Evolutionary conservation across 1,140 invertebrate species (phyloP), one percentile per base, ranked within the genome.

Genomic region (Megalopta genalis): DNA sequence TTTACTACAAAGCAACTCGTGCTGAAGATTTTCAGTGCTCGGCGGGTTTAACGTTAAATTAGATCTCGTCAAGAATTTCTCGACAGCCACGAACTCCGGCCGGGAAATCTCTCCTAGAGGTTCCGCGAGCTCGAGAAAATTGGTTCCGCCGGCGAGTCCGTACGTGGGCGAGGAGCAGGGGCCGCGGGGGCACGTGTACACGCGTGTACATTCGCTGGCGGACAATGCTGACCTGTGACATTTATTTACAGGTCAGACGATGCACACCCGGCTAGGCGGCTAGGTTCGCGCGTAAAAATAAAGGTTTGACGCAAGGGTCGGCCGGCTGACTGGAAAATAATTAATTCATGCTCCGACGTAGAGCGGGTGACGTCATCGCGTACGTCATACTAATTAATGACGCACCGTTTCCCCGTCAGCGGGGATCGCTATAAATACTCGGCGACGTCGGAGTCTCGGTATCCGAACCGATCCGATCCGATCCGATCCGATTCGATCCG

Each of bases 261-360:
- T 75, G 60, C 70, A 80, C 74, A 75, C 46, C 57, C 42, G 37
- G 21, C 57, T 25, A 63, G n/a, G 18, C 21, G 18, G n/a, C 42
- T 12, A n/a, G 27, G 79, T 59, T 83, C 65, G 42, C 71, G 77
- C 49, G 57, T 80, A 84, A 80, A 84, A 84, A 84, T 84, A 84
- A 84, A 64, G 66, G 74, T 69, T 75, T 65, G 77, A 74, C 70
- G 70, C 54, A 71, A 64, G 60, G 16, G 52, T 21, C 42, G 39
- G 14, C 63, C 18, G 46, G 57, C 63, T 81, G 54, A 76, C 68
- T 76, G 79, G 27, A 66, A 75, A 74, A 46, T 68, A 78, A 80
- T 83, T 71, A 69, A 78, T 72, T 57, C 76, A 57, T 16, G 18
- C n/a, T 42, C 46, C 68, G 76, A 71, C 12, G 32, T 46, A 46